A percentile compares a stretch with the other conserved stretches of the same genome.
Conservation (phyloP, 2,888 invertebrate genomes). For the Noctua janthina region DNA sequence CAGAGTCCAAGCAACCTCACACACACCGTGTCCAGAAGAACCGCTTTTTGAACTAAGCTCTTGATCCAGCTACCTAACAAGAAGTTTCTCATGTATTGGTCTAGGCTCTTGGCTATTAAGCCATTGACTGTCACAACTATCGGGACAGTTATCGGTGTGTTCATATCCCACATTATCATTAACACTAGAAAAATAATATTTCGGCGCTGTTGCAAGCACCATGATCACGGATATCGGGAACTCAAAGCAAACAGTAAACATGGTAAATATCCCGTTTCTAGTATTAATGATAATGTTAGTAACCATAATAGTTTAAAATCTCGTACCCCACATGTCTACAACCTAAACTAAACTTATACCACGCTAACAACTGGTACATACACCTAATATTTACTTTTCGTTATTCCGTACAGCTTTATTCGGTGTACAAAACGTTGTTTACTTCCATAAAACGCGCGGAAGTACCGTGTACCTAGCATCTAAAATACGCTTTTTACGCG, state of each 20-base stretch:
- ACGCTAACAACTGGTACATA: neutral
- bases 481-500: conserved; percentile 43
- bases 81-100: neutral
- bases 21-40: neutral
- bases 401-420: neutral
- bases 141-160: neutral
- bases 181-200: no score
- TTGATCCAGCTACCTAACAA: neutral
- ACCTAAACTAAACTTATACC: neutral
- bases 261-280: no score
- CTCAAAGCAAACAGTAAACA: no score
- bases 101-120: neutral
- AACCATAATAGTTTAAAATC: no score
- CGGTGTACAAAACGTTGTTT: conserved; percentile 24
- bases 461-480: conserved; percentile 32
- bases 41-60: neutral
- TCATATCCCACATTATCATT: neutral
- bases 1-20: neutral
- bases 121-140: neutral
- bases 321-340: neutral
- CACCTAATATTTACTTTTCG: conserved; percentile 1
- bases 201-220: no score
- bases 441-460: conserved; percentile 28
- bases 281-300: no score
- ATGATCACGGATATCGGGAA: no score